Evolutionary conservation across 1,140 invertebrate genomes (phyloP), one percentile per base, ranked within the genome.

Genomic region (Stratiolaelaps scimitus): DNA sequence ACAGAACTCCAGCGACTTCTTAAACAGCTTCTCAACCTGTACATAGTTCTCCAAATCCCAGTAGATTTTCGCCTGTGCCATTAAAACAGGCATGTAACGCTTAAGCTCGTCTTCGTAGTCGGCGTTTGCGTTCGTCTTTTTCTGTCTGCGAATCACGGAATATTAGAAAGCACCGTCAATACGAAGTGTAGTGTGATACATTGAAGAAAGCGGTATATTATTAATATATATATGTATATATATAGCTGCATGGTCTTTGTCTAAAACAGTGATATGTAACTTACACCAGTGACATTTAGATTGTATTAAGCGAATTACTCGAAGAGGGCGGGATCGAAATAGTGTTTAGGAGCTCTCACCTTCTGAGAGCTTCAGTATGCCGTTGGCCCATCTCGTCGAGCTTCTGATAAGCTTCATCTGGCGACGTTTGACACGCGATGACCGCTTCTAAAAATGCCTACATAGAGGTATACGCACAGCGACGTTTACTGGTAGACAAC

Each of bases 21-120:
- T 82, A 73, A 93, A 93, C 68, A 93, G 89, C 73, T 90, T 90
- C 74, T 93, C 90, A 0, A 95, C 92, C 75, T 95, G 90, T 1
- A 83, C 78, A 73, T 97, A 98, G 75, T 98, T 92, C 74, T 94
- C 90, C 72, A 90, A 81, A 67, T 98, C 92, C 95, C 95, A 98
- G 72, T 94, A 95, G 69, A 98, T 95, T 81, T 95, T 97, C 0
- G 94, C 93, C 76, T 98, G 93, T 2, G 93, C 90, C 94, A 98
- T 98, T 10, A 98, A 80, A 15, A 98, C 89, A 0, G 95, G 94
- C 67, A 97, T 82, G 71, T 85, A 88, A 44, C 48, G 43, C 74
- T 78, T 67, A 30, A 72, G 68, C 10, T 43, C 53, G 53, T 71
- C 66, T 17, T 70, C 69, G 30, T 68, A 66, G 4, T 65, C 64